Evolutionary conservation across 1,140 invertebrate genomes (phyloP).

Genomic region (Anastatus disparis): DNA sequence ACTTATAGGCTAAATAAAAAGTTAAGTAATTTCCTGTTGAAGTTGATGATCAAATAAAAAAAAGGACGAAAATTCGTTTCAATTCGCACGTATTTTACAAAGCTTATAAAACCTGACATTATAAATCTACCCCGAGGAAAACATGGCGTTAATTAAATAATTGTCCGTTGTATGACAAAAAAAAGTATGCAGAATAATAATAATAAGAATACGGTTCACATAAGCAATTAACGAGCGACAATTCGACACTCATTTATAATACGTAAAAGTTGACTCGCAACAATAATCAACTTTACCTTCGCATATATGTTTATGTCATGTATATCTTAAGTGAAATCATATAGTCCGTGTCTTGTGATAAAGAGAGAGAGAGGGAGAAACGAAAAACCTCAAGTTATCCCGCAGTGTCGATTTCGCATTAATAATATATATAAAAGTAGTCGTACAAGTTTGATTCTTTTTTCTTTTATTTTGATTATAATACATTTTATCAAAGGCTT

Average conservation of each 20-base stretch:
- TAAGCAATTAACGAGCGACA: conserved; percentile 30
- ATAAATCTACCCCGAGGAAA: conserved; percentile 2
- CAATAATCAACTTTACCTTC: neutral
- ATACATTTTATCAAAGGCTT: too few species aligned
- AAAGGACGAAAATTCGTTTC: neutral
- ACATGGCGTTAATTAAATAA: conserved; percentile 28
- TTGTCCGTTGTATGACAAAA: conserved; percentile 26
- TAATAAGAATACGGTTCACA: too few species aligned
- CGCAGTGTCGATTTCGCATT: conserved; percentile 7
- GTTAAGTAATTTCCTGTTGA: too few species aligned
- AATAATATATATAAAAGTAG: conserved; percentile 17
- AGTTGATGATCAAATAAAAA: neutral
- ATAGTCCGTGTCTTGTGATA: neutral
- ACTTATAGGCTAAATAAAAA: too few species aligned
- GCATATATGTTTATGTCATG: neutral
- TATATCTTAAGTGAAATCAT: conserved; percentile 20
- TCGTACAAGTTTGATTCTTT: too few species aligned
- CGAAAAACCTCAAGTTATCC: neutral
- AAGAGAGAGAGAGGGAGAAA: neutral
- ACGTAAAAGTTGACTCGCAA: neutral
- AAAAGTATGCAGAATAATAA: conserved; percentile 12
- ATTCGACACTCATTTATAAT: conserved; percentile 23
- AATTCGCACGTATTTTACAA: conserved; percentile 15
- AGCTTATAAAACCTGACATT: neutral
- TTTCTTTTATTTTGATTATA: too few species aligned